Evolutionary conservation across 2,113 vertebrate species (phyloP).

Genomic region (Butorides virescens): DNA sequence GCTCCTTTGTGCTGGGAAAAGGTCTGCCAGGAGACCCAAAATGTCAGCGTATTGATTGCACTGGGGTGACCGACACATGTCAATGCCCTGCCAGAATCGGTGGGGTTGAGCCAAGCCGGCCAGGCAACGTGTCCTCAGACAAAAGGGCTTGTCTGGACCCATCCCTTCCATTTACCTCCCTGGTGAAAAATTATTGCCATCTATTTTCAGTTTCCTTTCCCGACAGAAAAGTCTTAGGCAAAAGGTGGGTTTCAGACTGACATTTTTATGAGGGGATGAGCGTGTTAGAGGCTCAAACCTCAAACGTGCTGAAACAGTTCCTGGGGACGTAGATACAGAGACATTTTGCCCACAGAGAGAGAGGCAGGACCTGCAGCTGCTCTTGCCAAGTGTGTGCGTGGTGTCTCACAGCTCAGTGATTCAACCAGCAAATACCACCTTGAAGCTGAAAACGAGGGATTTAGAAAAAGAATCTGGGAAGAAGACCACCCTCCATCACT

Average conservation of each 20-base stretch:
- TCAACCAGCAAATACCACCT: not conserved
- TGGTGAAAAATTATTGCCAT: fast-evolving
- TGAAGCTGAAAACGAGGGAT: not conserved
- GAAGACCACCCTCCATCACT: not conserved
- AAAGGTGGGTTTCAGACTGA: not conserved
- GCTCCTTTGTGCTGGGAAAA: not conserved
- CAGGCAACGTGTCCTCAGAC: fast-evolving
- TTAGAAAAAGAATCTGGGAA: not conserved
- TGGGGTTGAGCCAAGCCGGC: not conserved
- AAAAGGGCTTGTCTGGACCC: not conserved
- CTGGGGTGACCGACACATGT: not conserved
- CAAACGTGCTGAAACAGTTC: not conserved
- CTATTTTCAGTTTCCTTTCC: not conserved
- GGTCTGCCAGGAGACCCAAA: not conserved
- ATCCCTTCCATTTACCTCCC: not conserved
- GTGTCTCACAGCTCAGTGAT: not conserved
- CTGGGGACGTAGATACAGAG: not conserved
- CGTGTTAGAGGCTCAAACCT: not conserved
- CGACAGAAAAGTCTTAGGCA: fast-evolving
- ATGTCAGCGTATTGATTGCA: not conserved
- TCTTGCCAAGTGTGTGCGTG: fast-evolving
- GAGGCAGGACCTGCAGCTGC: not conserved
- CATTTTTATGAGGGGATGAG: not conserved
- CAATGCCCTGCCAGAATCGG: not conserved
- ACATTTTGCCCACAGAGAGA: not conserved